phyloP scores from a whole-genome alignment of 2,797 vertebrate species.

The Mus caroli region DNA sequence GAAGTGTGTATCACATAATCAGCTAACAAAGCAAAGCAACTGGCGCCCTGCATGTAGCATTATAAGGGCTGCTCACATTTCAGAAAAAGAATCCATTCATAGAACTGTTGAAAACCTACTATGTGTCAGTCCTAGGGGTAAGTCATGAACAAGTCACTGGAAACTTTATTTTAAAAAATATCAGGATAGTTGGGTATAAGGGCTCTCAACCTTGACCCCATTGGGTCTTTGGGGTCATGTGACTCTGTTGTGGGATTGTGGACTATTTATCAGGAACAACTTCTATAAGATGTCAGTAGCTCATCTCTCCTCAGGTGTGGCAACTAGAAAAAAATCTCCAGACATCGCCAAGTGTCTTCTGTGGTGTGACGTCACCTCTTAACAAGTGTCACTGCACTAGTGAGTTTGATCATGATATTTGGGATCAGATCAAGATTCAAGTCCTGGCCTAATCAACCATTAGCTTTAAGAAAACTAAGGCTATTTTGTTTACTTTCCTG shows the following conservation, averaged over 20 bases:
- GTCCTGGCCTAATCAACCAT: not conserved
- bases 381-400: not conserved
- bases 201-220: not conserved
- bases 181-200: not conserved
- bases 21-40: conserved; percentile 22
- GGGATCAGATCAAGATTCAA: not conserved
- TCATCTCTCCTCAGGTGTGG: not conserved
- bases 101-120: not conserved
- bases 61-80: conserved; percentile 5
- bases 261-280: not conserved
- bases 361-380: not conserved
- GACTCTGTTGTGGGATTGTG: not conserved
- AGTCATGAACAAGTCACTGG: not conserved
- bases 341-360: not conserved
- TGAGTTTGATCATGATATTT: not conserved
- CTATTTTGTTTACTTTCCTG: conserved; percentile 14
- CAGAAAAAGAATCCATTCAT: conserved; percentile 20
- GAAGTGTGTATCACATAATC: not conserved
- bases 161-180: not conserved
- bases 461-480: conserved; percentile 12
- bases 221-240: not conserved
- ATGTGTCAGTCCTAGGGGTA: not conserved
- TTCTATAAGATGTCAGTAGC: not conserved
- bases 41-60: not conserved
- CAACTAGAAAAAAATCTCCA: conserved; percentile 26